These are phyloP conservation scores for Peromyscus aztecus DNA, from an alignment of 2,797 vertebrate genomes.

Conservation along the genomic window DNA sequence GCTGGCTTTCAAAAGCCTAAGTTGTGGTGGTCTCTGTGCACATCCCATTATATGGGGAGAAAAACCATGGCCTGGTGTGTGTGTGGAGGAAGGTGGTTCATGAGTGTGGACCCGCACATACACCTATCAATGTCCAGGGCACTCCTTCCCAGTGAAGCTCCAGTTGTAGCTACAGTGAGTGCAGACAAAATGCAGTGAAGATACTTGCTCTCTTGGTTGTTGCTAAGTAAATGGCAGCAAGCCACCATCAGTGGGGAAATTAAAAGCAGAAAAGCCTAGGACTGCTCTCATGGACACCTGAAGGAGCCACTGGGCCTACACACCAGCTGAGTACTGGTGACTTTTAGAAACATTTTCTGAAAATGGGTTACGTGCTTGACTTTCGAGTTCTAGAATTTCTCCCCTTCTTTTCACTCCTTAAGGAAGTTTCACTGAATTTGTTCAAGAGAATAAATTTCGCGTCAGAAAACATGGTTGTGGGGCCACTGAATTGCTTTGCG, in stretches of 20 bases:
- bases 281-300: neutral
- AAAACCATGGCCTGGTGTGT: neutral
- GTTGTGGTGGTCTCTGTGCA: too few relatives aligned
- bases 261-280: conserved; percentile 12
- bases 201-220: neutral
- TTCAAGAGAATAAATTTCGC: conserved; percentile 39
- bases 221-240: conserved; percentile 12
- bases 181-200: neutral
- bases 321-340: neutral
- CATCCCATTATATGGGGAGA: neutral
- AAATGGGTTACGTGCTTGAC: neutral
- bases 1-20: neutral
- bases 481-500: neutral
- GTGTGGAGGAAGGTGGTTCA: too few relatives aligned
- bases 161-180: neutral
- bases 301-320: neutral
- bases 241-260: neutral
- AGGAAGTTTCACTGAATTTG: conserved; percentile 37
- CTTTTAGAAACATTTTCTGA: conserved; percentile 38
- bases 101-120: neutral
- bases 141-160: neutral
- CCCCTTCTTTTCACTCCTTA: conserved; percentile 19
- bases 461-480: neutral
- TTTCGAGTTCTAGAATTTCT: conserved; percentile 36
- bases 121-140: rapidly evolving